phyloP scores from a whole-genome alignment of 2,888 invertebrate genomes.

The Dynastes grantii region DNA sequence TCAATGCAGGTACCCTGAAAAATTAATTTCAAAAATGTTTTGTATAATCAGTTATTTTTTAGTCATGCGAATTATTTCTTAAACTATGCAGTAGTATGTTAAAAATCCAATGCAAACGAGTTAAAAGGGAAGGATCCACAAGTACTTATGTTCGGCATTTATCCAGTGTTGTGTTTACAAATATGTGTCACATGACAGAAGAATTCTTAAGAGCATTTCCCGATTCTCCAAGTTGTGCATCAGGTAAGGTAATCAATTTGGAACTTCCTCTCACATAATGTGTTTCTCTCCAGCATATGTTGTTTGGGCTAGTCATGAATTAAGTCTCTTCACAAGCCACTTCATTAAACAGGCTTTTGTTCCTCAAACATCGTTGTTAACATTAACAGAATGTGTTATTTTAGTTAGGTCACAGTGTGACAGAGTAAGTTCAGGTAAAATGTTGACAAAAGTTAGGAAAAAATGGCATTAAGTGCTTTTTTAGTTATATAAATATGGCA shows the following conservation, averaged over 20 bases:
- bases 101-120: slow-evolving; percentile 85
- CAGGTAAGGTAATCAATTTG: slow-evolving; percentile 71
- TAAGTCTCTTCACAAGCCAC: slow-evolving; percentile 85
- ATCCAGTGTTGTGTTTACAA: slow-evolving; percentile 88
- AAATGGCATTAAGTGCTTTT: slow-evolving; percentile 56
- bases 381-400: slow-evolving; percentile 89
- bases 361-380: slow-evolving; percentile 88
- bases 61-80: slow-evolving; percentile 88
- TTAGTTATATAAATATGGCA: slow-evolving; percentile 78
- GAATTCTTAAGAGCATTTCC: slow-evolving; percentile 89
- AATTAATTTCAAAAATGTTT: neutral
- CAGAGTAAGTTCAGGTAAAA: slow-evolving; percentile 69
- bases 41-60: slow-evolving; percentile 57
- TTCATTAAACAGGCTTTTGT: slow-evolving; percentile 91
- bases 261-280: slow-evolving; percentile 15
- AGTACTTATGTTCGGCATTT: slow-evolving; percentile 86
- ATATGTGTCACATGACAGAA: slow-evolving; percentile 75
- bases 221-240: slow-evolving; percentile 81
- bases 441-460: neutral
- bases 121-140: slow-evolving; percentile 86
- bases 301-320: slow-evolving; percentile 92
- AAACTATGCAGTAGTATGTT: slow-evolving; percentile 87
- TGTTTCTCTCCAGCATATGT: slow-evolving; percentile 78
- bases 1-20: slow-evolving; percentile 73
- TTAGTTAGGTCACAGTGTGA: slow-evolving; percentile 84